Base-by-base conservation (phyloP, 2,888 invertebrate species). In the Ophion slaviceki region DNA sequence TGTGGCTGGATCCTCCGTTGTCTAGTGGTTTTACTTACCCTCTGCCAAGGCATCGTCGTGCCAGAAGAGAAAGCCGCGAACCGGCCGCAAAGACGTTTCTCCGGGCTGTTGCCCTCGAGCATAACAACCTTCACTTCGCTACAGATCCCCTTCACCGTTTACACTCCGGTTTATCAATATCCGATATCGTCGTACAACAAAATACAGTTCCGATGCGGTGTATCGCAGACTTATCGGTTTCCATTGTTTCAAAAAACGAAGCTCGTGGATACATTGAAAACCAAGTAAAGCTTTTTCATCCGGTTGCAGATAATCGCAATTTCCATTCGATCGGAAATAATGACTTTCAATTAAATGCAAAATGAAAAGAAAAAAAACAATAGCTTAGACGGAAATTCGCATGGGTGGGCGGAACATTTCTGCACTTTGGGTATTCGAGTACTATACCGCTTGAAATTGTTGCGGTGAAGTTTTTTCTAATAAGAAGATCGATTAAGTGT, bases 41-140 rank as follows among this genome's bases (percentile, higher is more conserved):
- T 76, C 66, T 66, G 57, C 36, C 53, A 45, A 36, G 57, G 57
- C 57, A 67, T 76, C 66, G 36, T 66, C 76, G 32, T 36, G 36
- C 66, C 53, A 36, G 57, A 45, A 64, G 70, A 67, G 20, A 67
- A n/a, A 78, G 24, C 61, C n/a, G 11, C 66, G 47, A 28, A 71
- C 64, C 67, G 66, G 75, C 85, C 83, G 79, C 79, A 83, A 83
- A 80, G 83, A 79, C 79, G 64, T 77, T 79, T 68, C 74, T 57
- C 66, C 11, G 36, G 53, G 79, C 40, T 24, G 28, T 64, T 75
- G 53, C 68, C 71, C 59, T 59, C 64, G 40, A 72, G 61, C 76
- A 70, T 68, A 79, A 67, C 76, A 66, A 62, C 71, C 66, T 67
- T 62, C 11, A 5, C 32, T 11, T 62, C 6, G 17, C 32, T n/a